These are phyloP conservation scores for Drosophila truncata DNA, from an alignment of 1,140 invertebrate species.

Conservation along the genomic window DNA sequence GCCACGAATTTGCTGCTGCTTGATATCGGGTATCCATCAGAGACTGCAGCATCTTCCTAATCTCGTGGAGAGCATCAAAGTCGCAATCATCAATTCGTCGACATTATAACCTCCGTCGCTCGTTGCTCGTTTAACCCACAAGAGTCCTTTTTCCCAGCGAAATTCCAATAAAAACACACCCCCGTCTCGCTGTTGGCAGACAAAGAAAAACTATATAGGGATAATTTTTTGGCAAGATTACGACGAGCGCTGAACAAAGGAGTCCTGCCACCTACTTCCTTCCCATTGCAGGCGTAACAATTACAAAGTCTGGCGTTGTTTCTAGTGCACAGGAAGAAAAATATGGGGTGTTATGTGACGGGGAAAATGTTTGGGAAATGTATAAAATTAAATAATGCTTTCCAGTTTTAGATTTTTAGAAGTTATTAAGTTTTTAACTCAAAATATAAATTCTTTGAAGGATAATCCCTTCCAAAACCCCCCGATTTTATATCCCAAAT, in stretches of 20 bases:
- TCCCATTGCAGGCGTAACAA: constrained; percentile 69
- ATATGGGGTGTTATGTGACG: neutral
- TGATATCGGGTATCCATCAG: constrained; percentile 50
- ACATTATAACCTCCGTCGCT: constrained; percentile 64
- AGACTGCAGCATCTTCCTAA: constrained; percentile 53
- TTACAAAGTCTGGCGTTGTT: constrained; percentile 70
- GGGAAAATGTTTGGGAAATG: too few species aligned
- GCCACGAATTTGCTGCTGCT: constrained; percentile 45
- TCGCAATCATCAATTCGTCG: constrained; percentile 55
- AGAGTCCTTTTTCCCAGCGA: constrained; percentile 36
- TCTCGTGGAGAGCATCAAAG: constrained; percentile 58
- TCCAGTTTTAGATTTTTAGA: too few species aligned
- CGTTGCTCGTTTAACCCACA: constrained; percentile 67
- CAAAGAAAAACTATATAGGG: constrained; percentile 57
- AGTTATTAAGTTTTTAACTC: too few species aligned
- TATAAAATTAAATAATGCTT: too few species aligned
- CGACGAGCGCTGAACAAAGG: constrained; percentile 67
- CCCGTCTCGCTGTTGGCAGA: constrained; percentile 18
- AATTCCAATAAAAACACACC: constrained; percentile 12
- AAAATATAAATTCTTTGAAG: too few species aligned
- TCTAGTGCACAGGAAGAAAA: constrained; percentile 30
- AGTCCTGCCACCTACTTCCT: constrained; percentile 14
- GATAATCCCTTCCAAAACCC: too few species aligned
- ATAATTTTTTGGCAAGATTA: constrained; percentile 66
- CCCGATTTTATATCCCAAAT: too few species aligned